Percentiles rank a stretch among this genome's conserved stretches.
phyloP scores from a whole-genome alignment of 2,888 invertebrate species.

The Plebejus melissa region DNA sequence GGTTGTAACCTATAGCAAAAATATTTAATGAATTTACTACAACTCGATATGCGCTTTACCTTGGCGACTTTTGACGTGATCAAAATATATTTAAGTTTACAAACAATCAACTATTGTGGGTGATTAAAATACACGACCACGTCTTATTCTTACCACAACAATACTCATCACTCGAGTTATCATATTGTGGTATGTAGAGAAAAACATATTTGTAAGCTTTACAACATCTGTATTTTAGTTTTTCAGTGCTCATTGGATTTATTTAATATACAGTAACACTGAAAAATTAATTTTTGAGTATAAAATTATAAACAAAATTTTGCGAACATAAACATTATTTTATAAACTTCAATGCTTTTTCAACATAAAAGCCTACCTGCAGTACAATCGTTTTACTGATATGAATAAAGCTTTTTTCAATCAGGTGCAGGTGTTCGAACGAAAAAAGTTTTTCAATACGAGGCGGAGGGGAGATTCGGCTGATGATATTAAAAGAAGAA shows the following conservation, averaged over 20 bases:
- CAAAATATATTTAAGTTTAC: neutral
- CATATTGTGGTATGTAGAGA: neutral
- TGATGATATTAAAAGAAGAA: slow-evolving; percentile 40
- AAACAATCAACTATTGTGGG: neutral
- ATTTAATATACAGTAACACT: neutral
- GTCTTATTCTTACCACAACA: neutral
- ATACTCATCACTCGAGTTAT: neutral
- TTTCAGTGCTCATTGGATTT: neutral
- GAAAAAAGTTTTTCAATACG: slow-evolving; percentile 48
- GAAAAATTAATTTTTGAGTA: no score
- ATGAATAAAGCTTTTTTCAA: slow-evolving; percentile 42
- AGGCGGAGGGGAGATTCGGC: slow-evolving; percentile 45
- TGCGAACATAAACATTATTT: neutral
- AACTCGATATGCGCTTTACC: neutral
- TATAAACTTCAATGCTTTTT: slow-evolving; percentile 6
- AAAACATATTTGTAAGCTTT: neutral
- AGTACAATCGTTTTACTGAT: slow-evolving; percentile 46
- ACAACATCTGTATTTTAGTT: neutral
- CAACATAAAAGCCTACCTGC: slow-evolving; percentile 17
- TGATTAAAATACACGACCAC: neutral
- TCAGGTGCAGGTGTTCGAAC: slow-evolving; percentile 54
- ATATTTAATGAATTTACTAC: neutral
- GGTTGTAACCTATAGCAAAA: neutral
- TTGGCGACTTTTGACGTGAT: neutral
- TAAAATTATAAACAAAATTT: neutral